Conservation (phyloP, 2,888 invertebrate genomes). For the Cantharis rustica region DNA sequence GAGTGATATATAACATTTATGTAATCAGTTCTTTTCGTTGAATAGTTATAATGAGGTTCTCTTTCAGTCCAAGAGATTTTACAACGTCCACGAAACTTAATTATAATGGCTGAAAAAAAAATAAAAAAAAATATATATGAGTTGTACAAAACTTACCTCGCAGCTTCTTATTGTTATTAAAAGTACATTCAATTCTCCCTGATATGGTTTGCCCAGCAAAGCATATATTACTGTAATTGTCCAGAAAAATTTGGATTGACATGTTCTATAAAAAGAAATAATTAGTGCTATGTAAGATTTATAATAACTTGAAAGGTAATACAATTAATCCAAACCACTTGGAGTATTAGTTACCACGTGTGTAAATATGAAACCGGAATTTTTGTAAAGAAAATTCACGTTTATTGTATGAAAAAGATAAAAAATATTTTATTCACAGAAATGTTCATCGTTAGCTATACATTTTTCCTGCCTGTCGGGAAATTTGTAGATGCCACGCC, state of each 20-base stretch:
- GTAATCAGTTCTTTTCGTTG: slow-evolving; percentile 2
- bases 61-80: slow-evolving; percentile 28
- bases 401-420: too few species aligned
- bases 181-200: slow-evolving; percentile 27
- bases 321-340: too few species aligned
- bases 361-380: too few species aligned
- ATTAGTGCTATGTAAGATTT: not conserved
- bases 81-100: slow-evolving; percentile 30
- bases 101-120: slow-evolving; percentile 23
- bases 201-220: slow-evolving; percentile 31
- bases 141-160: slow-evolving; percentile 21
- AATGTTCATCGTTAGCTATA: too few species aligned
- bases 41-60: slow-evolving; percentile 16
- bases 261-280: not conserved
- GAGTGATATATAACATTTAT: slow-evolving; percentile 10
- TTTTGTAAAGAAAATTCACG: too few species aligned
- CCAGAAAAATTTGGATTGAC: slow-evolving; percentile 38
- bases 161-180: slow-evolving; percentile 27
- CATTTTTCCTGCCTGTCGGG: too few species aligned
- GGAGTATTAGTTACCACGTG: too few species aligned
- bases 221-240: slow-evolving; percentile 38
- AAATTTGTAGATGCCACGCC: too few species aligned
- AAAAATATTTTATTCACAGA: too few species aligned
- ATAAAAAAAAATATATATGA: not conserved
- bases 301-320: too few species aligned